These are phyloP conservation scores for Lasioglossum vierecki DNA, from an alignment of 2,888 invertebrate genomes.

Conservation along the genomic window DNA sequence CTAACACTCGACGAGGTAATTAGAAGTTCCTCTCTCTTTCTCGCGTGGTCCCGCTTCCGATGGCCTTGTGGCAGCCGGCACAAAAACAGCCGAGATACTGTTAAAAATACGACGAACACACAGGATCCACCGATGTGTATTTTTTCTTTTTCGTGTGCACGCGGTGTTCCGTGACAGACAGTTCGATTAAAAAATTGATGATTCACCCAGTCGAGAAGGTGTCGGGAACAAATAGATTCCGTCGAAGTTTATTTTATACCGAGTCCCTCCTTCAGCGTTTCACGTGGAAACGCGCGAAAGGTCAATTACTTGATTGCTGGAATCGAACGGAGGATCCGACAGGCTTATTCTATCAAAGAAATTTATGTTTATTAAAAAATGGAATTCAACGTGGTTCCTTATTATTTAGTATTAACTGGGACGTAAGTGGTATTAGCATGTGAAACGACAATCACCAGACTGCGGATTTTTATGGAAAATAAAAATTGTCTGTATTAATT, in stretches of 20 bases:
- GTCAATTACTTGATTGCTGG: not conserved
- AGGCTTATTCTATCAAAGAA: not conserved
- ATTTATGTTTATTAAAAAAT: no score
- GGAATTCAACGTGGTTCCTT: not conserved
- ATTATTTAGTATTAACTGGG: not conserved
- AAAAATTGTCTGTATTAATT: no score
- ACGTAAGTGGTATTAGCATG: not conserved
- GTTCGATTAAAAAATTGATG: conserved; percentile 47
- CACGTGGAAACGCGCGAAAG: not conserved
- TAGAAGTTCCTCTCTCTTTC: conserved; percentile 65
- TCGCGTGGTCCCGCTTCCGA: conserved; percentile 17
- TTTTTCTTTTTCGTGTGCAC: conserved; percentile 31
- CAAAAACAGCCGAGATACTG: conserved; percentile 41
- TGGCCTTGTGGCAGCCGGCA: conserved; percentile 36
- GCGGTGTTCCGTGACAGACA: conserved; percentile 33
- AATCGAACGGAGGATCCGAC: not conserved
- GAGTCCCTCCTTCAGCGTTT: not conserved
- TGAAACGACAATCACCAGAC: not conserved
- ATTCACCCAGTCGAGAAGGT: conserved; percentile 19
- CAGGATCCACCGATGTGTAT: conserved; percentile 34
- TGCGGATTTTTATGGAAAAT: no score
- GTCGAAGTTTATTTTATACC: conserved; percentile 39
- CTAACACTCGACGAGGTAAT: conserved; percentile 72
- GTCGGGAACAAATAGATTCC: conserved; percentile 18
- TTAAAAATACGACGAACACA: conserved; percentile 47